These are phyloP conservation scores for Aphelocoma coerulescens DNA, from an alignment of 2,113 vertebrate species.

Conservation along the genomic window DNA sequence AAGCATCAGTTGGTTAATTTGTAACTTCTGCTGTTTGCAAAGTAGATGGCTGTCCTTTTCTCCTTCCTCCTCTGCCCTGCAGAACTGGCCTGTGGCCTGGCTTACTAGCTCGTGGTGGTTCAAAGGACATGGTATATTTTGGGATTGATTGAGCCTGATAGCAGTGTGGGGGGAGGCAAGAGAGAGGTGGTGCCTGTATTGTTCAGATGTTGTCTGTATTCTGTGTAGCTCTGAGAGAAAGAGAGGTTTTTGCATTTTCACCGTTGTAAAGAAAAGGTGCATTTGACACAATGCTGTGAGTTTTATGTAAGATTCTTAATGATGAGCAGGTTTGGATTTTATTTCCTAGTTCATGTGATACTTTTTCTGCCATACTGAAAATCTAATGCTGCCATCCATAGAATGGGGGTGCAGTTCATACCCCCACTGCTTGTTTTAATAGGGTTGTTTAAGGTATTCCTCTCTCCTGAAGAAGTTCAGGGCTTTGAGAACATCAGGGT, in stretches of 20 bases:
- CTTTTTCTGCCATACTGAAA: background rate
- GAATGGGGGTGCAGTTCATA: background rate
- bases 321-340: background rate
- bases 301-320: background rate
- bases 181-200: background rate
- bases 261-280: background rate
- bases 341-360: background rate
- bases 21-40: slow-evolving; percentile 69
- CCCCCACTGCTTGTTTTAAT: background rate
- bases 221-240: background rate
- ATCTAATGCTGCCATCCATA: background rate
- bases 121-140: background rate
- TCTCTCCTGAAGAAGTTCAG: background rate
- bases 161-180: background rate
- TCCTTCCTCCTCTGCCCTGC: slow-evolving; percentile 6
- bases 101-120: background rate
- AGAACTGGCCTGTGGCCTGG: background rate
- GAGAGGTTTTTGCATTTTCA: background rate
- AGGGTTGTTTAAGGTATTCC: background rate
- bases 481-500: background rate
- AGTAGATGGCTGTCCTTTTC: slow-evolving; percentile 40
- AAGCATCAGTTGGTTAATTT: slow-evolving; percentile 72
- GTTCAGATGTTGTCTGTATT: background rate
- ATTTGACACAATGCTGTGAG: background rate
- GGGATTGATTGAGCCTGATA: background rate